A percentile compares a stretch with the other conserved stretches of the same genome.
phyloP scores from a whole-genome alignment of 2,113 vertebrate genomes.

The Ctenodactylus gundi region DNA sequence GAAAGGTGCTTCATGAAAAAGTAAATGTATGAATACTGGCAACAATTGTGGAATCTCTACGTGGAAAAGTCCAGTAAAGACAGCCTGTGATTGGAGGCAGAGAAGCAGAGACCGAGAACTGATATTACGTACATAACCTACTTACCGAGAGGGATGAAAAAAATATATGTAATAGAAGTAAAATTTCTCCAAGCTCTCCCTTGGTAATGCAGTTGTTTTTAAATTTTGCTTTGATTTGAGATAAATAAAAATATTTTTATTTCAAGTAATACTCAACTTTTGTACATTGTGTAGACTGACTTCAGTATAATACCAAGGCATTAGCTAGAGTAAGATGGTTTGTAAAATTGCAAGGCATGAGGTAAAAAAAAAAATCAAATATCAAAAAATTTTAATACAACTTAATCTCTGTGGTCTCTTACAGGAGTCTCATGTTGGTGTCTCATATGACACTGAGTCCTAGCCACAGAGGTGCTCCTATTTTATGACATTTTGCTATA shows the following conservation, averaged over 20 bases:
- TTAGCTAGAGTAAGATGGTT: not conserved
- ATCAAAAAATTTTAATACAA: not conserved
- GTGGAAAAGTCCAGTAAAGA: not conserved
- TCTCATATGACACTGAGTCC: too few relatives aligned
- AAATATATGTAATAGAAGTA: not conserved
- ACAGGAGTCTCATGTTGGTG: too few relatives aligned
- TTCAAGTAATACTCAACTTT: not conserved
- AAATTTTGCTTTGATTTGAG: not conserved
- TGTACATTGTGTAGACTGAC: not conserved
- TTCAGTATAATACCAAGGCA: not conserved
- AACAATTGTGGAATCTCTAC: not conserved
- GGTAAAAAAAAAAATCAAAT: not conserved
- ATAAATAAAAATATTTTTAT: not conserved
- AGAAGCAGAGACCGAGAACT: accelerated
- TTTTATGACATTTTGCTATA: not conserved
- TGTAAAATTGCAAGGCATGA: not conserved
- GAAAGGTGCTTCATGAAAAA: not conserved
- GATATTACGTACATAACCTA: not conserved
- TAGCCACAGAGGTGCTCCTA: too few relatives aligned
- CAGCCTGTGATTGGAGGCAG: not conserved
- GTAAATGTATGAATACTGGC: too few relatives aligned
- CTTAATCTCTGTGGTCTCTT: not conserved
- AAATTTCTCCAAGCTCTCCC: not conserved
- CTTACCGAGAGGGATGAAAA: not conserved
- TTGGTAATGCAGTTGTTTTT: not conserved